Evolutionary conservation across 1,140 invertebrate species (phyloP), one percentile per base, ranked within the genome.

Genomic region (Potamilus streckersoni): DNA sequence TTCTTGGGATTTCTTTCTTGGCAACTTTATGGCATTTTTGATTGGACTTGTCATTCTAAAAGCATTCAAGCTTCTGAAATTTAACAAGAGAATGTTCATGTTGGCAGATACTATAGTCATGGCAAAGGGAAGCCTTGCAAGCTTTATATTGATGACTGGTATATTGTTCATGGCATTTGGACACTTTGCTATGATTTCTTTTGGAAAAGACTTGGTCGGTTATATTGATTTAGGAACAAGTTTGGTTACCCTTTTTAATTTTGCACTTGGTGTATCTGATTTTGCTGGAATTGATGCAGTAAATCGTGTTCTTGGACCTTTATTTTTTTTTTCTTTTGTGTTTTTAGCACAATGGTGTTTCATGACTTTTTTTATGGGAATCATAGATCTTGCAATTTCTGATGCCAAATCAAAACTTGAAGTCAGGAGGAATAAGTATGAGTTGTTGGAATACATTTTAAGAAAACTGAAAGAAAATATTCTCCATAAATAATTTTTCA

Each of bases 41-140:
- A 76, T 82, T 13, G 62, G 69, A 15, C 23, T 84, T 16, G 76
- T 83, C 5, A 84, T 80, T 57, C 55, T 84, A 13, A 84, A 84
- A 73, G 69, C 79, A 16, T 71, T 83, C 38, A 84, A 83, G 61
- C 65, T 83, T 27, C 70, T 84, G 11, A 69, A 69, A 59, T 84
- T 80, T 65, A 84, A 84, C 71, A 73, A 73, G 59, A 83, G 74
- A 31, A 80, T 78, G 58, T 76, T 68, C 55, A 62, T 80, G 16
- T 31, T 83, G 15, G 38, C 70, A 15, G 67, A 78, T 14, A 79
- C 79, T 20, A 23, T 84, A 15, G 20, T 31, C 5, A 19, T 63
- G 62, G 63, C 75, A n/a, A 79, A 66, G 66, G n/a, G 65, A 19
- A 66, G 31, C 20, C 57, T 84, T 16, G 13, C 56, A 15, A 76